phyloP scores from a whole-genome alignment of 2,797 vertebrate genomes.

The Sebastes variabilis region DNA sequence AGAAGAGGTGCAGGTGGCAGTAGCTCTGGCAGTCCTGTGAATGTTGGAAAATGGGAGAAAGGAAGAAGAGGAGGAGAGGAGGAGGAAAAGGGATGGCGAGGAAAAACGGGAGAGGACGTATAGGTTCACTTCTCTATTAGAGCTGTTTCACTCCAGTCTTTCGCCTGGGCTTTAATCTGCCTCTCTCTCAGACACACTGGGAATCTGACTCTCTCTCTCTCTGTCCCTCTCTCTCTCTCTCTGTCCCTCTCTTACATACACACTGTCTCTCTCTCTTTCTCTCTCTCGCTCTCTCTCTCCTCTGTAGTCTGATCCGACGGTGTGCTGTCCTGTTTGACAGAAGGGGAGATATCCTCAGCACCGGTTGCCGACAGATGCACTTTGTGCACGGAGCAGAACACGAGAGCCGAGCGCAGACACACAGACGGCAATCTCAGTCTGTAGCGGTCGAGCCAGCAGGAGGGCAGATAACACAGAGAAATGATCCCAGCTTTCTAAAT shows the following conservation, averaged over 20 bases:
- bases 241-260: constrained; percentile 36
- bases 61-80: constrained; percentile 69
- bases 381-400: constrained; percentile 56
- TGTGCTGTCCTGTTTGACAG: constrained; percentile 73
- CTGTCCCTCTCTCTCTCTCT: constrained; percentile 46
- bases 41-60: constrained; percentile 65
- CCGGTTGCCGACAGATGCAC: constrained; percentile 72
- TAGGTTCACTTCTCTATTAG: constrained; percentile 76
- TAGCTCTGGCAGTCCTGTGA: constrained; percentile 58
- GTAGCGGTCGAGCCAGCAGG: constrained; percentile 24
- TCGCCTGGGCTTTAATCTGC: constrained; percentile 68
- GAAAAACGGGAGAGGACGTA: constrained; percentile 72
- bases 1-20: constrained; percentile 73
- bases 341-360: constrained; percentile 67
- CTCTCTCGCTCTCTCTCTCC: constrained; percentile 46
- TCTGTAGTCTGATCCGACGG: constrained; percentile 65
- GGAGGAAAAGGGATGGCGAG: constrained; percentile 72
- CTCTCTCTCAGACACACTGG: constrained; percentile 59
- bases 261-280: constrained; percentile 16
- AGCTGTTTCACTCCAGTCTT: constrained; percentile 75
- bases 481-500: constrained; percentile 57
- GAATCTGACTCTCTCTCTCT: constrained; percentile 55
- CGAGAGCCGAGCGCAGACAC: constrained; percentile 33
- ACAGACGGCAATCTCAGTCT: constrained; percentile 55
- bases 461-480: constrained; percentile 29